Evolutionary conservation across 1,140 invertebrate species (phyloP), one percentile per base, ranked within the genome.

Genomic region (Macrotrachela quadricornifera): DNA sequence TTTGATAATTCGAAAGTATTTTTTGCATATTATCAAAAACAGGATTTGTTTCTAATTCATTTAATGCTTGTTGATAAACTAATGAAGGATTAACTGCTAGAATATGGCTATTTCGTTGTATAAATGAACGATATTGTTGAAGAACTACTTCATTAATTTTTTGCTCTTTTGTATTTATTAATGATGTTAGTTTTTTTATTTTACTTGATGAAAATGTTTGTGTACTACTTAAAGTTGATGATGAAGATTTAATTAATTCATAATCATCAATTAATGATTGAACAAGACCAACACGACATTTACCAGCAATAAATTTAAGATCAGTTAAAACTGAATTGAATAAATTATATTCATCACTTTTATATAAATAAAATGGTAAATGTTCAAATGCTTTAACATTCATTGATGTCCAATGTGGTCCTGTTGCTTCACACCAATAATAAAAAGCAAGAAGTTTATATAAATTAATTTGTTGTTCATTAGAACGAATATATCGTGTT

Each of bases 61-160:
- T 69, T 10, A 61, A 52, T 9, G 62, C 64, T 51, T 67, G 66
- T 51, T 69, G 67, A 61, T 61, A 66, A 10, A 62, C 60, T 47
- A 69, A 50, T 12, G 58, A 56, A 43, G 67, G 65, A 54, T 61
- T 59, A 18, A 62, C 64, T 55, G 13, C 45, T 44, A 44, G 48
- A 13, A 56, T 44, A 47, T 49, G 50, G 16, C 30, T 46, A 48
- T 53, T 53, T n/a, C 38, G 21, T 39, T 46, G 38, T 40, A 53
- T 40, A 53, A 53, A 53, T 40, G 15, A 36, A 42, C 38, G 46
- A 47, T 53, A 53, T 13, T 53, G 37, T 16, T 40, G 13, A 48
- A 53, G 46, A 30, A 3, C 2, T 44, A 15, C 10, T 39, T 42
- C 21, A 17, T 40, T 40, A 15, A 53, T 48, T 53, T 44, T 2